Base-by-base conservation (phyloP, 2,797 vertebrate species). In the Sparus aurata region DNA sequence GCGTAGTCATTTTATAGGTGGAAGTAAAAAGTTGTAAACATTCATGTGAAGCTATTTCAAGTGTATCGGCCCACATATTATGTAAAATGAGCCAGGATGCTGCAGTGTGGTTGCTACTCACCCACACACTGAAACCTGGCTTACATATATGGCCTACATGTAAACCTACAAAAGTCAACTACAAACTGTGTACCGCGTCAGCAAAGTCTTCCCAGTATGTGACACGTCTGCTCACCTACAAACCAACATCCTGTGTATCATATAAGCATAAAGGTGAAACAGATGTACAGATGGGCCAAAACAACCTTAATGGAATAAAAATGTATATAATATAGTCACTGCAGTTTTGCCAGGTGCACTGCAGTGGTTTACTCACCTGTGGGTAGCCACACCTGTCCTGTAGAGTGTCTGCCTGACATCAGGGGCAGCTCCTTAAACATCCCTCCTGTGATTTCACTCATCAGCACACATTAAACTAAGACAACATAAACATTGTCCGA, bases 131-230 rank as follows among this genome's bases (percentile, higher is more conserved):
- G 43, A 77, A 63, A 43, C 0, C 3, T 55, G 18, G 6, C 22
- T 7, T 20, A 58, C 11, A 38, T n/a, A 60, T 43, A 23, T 23
- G 3, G 4, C 20, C 13, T 11, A 45, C 8, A 60, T 59, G 27
- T 34, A 72, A 58, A 57, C 30, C 8, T 4, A 13, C 4, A 18
- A 30, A 49, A 30, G 1, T 57, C 13, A 25, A 9, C 34, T n/a
- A 55, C 13, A 52, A 50, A 68, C 34, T 34, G 30, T 5, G 16
- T 4, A 18, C 13, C 38, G 15, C 7, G 12, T 23, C 0, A 2
- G 8, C 38, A 0, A 0, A 17, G 23, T 18, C 47, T 49, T 16
- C 3, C 6, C 3, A 2, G 0, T 12, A 17, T 22, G 23, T 41
- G 69, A 49, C 4, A 66, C 1, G 0, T 47, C 54, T 11, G 12